Percentiles rank a stretch among this genome's conserved stretches.
Evolutionary conservation across 1,140 invertebrate species (phyloP).

Genomic region (Macrosteles quadrilineatus): DNA sequence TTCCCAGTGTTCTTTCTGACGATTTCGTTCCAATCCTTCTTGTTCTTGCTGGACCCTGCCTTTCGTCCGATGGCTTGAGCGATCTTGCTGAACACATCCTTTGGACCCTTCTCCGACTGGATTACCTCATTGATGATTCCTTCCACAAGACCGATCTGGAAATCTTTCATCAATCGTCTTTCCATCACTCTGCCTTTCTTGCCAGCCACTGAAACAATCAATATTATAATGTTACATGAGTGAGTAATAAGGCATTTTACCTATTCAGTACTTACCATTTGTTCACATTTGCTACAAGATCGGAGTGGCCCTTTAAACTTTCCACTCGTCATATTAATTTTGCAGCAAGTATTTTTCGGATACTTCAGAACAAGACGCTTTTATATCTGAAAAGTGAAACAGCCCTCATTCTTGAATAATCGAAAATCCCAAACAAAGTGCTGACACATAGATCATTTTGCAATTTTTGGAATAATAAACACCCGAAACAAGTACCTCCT

Average conservation of each 20-base stretch:
- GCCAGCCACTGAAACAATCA: constrained; percentile 61
- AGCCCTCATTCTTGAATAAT: too few relatives aligned
- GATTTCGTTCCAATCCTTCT: constrained; percentile 84
- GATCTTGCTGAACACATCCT: constrained; percentile 79
- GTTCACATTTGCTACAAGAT: too few relatives aligned
- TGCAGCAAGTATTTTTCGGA: too few relatives aligned
- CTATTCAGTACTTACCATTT: too few relatives aligned
- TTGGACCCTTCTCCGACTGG: constrained; percentile 62
- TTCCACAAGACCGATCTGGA: constrained; percentile 85
- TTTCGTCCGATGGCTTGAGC: constrained; percentile 71
- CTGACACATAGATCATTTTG: too few relatives aligned
- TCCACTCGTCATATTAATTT: too few relatives aligned
- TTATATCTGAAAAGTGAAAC: too few relatives aligned
- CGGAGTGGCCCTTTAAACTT: too few relatives aligned
- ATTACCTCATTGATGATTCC: constrained; percentile 74
- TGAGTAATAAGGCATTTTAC: not conserved
- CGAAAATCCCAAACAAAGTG: too few relatives aligned
- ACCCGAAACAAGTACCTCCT: too few relatives aligned
- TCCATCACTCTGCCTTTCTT: constrained; percentile 86
- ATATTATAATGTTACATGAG: not conserved
- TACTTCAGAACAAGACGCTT: too few relatives aligned
- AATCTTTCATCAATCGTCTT: constrained; percentile 81
- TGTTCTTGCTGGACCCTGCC: constrained; percentile 64
- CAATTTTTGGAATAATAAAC: too few relatives aligned
- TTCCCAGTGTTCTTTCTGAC: constrained; percentile 68